These are phyloP conservation scores for Pheosia tremula DNA, from an alignment of 2,888 invertebrate species.

Conservation along the genomic window DNA sequence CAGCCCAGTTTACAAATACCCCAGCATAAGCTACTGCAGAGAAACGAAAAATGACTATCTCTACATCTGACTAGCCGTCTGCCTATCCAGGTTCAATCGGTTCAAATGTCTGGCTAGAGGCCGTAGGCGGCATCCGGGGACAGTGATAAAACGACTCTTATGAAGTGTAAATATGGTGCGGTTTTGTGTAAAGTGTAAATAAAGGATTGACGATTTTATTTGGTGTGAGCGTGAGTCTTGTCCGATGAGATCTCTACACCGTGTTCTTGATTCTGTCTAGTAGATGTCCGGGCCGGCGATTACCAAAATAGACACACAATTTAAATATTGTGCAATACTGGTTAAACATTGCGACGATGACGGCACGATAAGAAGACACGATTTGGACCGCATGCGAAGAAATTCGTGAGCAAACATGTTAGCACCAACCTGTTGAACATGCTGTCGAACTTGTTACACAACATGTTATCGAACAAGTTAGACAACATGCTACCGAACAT, in stretches of 20 bases:
- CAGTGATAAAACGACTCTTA: slow-evolving; percentile 60
- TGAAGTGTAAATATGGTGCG: slow-evolving; percentile 62
- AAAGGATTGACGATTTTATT: slow-evolving; percentile 43
- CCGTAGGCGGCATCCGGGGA: slow-evolving; percentile 44
- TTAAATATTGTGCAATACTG: too few relatives aligned
- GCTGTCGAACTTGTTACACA: background rate
- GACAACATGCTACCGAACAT: too few relatives aligned
- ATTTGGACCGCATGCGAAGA: too few relatives aligned
- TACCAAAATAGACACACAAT: background rate
- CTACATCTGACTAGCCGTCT: slow-evolving; percentile 72
- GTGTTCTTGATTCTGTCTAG: slow-evolving; percentile 21
- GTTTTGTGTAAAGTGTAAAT: slow-evolving; percentile 68
- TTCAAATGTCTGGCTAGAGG: slow-evolving; percentile 43
- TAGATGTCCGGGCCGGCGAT: background rate
- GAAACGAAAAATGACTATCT: slow-evolving; percentile 79
- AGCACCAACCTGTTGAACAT: background rate
- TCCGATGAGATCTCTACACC: slow-evolving; percentile 20
- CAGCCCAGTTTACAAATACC: slow-evolving; percentile 80
- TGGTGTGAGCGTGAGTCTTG: slow-evolving; percentile 47
- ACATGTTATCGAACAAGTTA: too few relatives aligned
- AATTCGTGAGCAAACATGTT: background rate
- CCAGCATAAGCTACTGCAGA: slow-evolving; percentile 75
- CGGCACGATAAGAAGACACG: too few relatives aligned
- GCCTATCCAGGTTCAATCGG: slow-evolving; percentile 43
- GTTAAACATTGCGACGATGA: too few relatives aligned